These are phyloP conservation scores for Pyrrhia umbra DNA, from an alignment of 2,888 invertebrate species.

Conservation along the genomic window DNA sequence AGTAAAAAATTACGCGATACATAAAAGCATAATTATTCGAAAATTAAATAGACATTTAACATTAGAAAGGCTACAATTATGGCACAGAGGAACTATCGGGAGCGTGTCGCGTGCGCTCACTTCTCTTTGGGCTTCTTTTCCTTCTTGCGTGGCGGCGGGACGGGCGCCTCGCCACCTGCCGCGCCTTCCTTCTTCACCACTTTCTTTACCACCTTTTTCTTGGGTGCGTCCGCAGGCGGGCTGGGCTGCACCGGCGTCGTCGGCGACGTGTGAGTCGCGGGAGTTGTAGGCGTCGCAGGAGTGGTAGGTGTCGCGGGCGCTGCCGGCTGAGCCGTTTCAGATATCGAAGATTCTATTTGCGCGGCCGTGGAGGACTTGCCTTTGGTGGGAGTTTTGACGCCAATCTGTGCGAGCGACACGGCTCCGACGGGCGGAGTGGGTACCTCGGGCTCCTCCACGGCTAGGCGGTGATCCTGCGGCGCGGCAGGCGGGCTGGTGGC, in stretches of 20 bases:
- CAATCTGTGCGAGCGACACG: conserved; percentile 88
- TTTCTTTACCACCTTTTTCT: conserved; percentile 87
- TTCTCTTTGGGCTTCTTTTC: conserved; percentile 90
- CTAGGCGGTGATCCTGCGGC: conserved; percentile 61
- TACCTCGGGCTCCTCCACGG: conserved; percentile 80
- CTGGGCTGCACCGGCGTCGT: conserved; percentile 18
- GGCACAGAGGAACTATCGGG: conserved; percentile 86
- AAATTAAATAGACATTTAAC: conserved; percentile 80
- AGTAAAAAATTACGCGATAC: conserved; percentile 79
- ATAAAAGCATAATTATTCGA: conserved; percentile 83
- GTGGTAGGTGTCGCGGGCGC: neutral
- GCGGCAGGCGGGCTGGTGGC: conserved; percentile 65
- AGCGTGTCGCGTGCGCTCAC: conserved; percentile 79
- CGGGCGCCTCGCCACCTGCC: conserved; percentile 81
- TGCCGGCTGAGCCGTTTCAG: conserved; percentile 65
- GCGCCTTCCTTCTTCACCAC: conserved; percentile 87
- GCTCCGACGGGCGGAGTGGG: conserved; percentile 88
- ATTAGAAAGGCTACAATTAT: conserved; percentile 82
- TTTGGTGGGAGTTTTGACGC: conserved; percentile 78
- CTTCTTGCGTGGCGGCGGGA: conserved; percentile 90
- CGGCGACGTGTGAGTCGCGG: conserved; percentile 69
- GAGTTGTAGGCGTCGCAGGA: neutral
- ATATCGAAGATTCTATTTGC: conserved; percentile 83
- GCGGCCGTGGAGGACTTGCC: conserved; percentile 80
- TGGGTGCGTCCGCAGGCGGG: conserved; percentile 71